Evolutionary conservation across 2,888 invertebrate genomes (phyloP), one percentile per base, ranked within the genome.

Genomic region (Phalera bucephala): DNA sequence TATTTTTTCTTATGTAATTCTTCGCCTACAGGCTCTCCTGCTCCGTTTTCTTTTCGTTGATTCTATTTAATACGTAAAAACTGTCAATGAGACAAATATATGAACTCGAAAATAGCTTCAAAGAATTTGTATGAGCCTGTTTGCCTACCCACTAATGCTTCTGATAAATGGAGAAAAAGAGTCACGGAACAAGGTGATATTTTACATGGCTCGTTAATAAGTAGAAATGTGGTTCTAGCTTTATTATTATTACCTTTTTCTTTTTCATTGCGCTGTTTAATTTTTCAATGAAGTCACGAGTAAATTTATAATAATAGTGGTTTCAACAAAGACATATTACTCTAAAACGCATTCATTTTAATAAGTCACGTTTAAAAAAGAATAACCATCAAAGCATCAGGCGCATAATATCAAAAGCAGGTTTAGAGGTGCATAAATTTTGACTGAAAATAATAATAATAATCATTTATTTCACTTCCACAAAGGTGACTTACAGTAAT

Each of bases 141-240:
- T 58, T 39, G 26, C 8, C 39, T 58, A 33, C 27, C 25, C 33
- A 33, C 29, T 33, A 40, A 42, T 43, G 30, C 33, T 29, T 42
- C 25, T 39, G 40, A 44, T 50, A 38, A 53, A 53, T 53, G 44
- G 33, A 36, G 23, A 9, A 31, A 14, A 12, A 25, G 11, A 25
- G 25, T 25, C 27, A 25, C n/a, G 32, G 20, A 12, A 33, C 3
- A 12, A 33, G 22, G 40, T 39, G 15, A 28, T 36, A 43, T 41
- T 46, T 42, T 28, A 33, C 11, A 41, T 41, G 31, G 11, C 23
- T 33, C 50, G 34, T 30, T 23, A 15, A 32, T 41, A 47, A 45
- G 40, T n/a, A n/a, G 47, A 35, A 54, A 29, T 40, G 22, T 42
- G 35, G 35, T 45, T 43, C 45, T 51, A 42, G 33, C 35, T 45